Evolutionary conservation across 2,797 vertebrate genomes (phyloP).

Genomic region (Platyrinchus mystaceus): DNA sequence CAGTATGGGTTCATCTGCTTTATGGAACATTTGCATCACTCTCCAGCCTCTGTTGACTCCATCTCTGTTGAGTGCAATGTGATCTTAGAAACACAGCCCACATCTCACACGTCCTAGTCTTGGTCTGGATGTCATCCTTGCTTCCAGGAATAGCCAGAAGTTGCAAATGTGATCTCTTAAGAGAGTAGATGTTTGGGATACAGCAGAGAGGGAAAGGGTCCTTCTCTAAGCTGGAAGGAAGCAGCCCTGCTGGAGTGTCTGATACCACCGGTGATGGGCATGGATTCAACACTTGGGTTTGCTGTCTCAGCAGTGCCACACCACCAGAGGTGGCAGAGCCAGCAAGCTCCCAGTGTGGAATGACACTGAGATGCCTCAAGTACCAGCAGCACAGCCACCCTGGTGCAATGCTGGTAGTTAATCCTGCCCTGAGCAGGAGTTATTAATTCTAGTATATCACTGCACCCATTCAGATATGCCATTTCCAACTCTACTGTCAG

Average conservation of each 20-base stretch:
- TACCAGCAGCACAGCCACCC: background rate
- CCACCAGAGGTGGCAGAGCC: background rate
- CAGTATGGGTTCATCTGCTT: background rate
- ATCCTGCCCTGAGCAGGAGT: background rate
- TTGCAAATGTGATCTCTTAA: background rate
- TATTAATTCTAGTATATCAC: background rate
- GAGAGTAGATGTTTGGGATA: background rate
- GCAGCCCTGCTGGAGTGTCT: background rate
- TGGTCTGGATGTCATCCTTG: background rate
- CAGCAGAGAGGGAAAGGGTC: background rate
- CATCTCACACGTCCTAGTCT: background rate
- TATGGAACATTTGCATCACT: background rate
- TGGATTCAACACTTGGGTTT: fast-evolving
- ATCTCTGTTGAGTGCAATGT: background rate
- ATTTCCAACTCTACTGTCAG: background rate
- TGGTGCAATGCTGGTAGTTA: background rate
- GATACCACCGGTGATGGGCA: background rate
- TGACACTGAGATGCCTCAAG: background rate
- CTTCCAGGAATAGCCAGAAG: background rate
- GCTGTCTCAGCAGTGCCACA: background rate
- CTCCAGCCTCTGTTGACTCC: background rate
- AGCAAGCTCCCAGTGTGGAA: fast-evolving
- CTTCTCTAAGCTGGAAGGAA: background rate
- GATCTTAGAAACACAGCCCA: background rate
- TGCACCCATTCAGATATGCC: fast-evolving